phyloP scores from a whole-genome alignment of 2,113 vertebrate species.

The Microcebus jonahi region DNA sequence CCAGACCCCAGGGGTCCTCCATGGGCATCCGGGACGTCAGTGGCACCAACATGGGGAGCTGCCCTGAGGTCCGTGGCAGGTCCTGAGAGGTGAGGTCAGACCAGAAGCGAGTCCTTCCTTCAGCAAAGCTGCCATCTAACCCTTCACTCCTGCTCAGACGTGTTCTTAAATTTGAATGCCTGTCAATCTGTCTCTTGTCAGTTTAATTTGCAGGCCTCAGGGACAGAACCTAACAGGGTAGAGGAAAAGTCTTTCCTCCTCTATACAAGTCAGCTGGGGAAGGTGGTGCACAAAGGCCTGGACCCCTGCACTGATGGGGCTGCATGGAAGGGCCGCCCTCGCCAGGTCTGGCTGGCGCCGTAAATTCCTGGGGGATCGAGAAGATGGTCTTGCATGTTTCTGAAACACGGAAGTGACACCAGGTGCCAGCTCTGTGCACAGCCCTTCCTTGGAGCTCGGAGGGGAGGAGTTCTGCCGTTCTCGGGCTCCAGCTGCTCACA shows the following conservation, averaged over 20 bases:
- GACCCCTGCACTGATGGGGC: too few relatives aligned
- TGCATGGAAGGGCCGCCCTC: neutral
- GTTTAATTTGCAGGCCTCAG: neutral
- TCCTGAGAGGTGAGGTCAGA: rapidly evolving
- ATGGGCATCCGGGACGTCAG: neutral
- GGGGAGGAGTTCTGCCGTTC: neutral
- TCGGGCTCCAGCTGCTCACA: neutral
- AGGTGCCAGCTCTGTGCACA: rapidly evolving
- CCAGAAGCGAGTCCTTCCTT: neutral
- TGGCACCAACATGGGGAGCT: neutral
- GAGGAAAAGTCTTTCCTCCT: rapidly evolving
- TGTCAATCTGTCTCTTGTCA: neutral
- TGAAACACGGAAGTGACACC: neutral
- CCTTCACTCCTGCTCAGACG: neutral
- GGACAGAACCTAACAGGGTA: neutral
- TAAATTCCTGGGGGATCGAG: too few relatives aligned
- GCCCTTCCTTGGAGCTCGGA: neutral
- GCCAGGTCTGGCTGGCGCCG: rapidly evolving
- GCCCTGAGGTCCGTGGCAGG: neutral
- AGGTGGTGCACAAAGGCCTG: neutral
- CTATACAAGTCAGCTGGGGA: neutral
- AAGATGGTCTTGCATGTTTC: neutral
- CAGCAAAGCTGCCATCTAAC: neutral
- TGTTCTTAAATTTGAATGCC: neutral
- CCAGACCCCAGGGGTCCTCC: neutral